phyloP scores from a whole-genome alignment of 2,797 vertebrate species.

The Crocidura indochinensis region DNA sequence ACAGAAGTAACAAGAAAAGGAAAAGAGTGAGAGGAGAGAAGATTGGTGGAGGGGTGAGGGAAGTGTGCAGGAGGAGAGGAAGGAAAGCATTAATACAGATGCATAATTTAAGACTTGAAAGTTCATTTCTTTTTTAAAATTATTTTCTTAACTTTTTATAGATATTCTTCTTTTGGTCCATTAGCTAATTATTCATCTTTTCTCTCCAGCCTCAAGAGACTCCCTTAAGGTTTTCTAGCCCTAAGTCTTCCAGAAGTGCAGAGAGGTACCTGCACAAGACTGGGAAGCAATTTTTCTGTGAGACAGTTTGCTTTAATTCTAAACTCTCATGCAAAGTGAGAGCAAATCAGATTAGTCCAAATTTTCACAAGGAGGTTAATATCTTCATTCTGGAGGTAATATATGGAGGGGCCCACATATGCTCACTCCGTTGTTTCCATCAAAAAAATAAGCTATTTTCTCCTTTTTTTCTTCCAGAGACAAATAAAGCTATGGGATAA shows the following conservation, averaged over 20 bases:
- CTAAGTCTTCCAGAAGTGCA: too few species aligned
- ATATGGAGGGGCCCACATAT: background rate
- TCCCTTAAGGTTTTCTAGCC: background rate
- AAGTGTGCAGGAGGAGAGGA: too few species aligned
- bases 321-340: background rate
- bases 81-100: too few species aligned
- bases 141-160: background rate
- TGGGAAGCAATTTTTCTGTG: background rate
- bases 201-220: background rate
- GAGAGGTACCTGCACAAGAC: too few species aligned
- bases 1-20: too few species aligned
- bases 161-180: background rate
- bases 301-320: background rate
- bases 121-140: too few species aligned
- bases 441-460: background rate
- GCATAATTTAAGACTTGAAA: too few species aligned
- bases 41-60: too few species aligned
- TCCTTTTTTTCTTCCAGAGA: background rate
- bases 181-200: conserved; percentile 1
- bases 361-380: background rate
- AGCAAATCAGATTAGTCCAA: background rate
- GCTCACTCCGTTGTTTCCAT: background rate
- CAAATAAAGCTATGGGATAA: background rate
- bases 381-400: conserved; percentile 11
- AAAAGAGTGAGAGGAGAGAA: too few species aligned